phyloP scores from a whole-genome alignment of 2,113 vertebrate species.

The Sardina pilchardus region DNA sequence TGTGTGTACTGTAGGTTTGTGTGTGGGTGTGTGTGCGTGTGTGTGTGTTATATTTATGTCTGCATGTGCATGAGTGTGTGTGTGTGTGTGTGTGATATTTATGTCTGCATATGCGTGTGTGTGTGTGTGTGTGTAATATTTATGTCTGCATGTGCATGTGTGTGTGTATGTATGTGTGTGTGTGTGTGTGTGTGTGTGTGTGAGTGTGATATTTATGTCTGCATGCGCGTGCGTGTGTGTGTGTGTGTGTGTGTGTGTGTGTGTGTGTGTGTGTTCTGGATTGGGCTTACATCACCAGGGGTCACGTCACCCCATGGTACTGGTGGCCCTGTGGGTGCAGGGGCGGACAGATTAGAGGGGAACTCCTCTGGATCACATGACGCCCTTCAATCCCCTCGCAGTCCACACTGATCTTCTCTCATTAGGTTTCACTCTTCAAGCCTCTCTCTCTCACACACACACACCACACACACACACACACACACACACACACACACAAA shows the following conservation, averaged over 20 bases:
- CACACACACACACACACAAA: not conserved
- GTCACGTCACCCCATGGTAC: not conserved
- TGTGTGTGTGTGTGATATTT: not conserved
- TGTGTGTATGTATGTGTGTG: not conserved
- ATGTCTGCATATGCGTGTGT: not conserved
- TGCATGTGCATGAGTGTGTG: not conserved
- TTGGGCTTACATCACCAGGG: not conserved
- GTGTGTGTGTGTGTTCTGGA: not conserved
- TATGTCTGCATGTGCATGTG: not conserved
- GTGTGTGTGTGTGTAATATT: no score
- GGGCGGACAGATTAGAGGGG: not conserved
- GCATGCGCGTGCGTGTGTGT: not conserved
- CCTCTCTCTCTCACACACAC: no score
- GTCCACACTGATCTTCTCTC: not conserved
- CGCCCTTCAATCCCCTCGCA: not conserved
- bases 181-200: not conserved
- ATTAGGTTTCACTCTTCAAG: not conserved
- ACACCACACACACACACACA: not conserved
- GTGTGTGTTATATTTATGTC: constrained; percentile 12
- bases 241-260: not conserved
- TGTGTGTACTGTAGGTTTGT: not conserved
- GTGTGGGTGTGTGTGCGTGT: constrained; percentile 10
- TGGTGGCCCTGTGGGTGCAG: not conserved
- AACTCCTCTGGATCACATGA: not conserved
- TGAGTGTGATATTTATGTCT: not conserved